Evolutionary conservation across 2,888 invertebrate species (phyloP).

Genomic region (Pheosia gnoma): DNA sequence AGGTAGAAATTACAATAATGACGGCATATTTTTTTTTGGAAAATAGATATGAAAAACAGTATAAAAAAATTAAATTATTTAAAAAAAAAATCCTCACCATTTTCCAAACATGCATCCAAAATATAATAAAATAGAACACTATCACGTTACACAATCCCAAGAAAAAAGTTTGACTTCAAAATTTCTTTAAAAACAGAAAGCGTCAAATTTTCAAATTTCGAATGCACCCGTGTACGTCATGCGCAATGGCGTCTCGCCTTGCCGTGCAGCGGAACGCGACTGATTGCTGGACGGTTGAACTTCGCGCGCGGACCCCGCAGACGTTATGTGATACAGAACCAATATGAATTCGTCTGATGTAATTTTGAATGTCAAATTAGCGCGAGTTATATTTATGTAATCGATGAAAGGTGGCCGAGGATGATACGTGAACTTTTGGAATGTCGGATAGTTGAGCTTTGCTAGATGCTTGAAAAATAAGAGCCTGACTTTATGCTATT

Average conservation of each 20-base stretch:
- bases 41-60: not conserved
- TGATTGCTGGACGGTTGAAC: slow-evolving; percentile 33
- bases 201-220: slow-evolving; percentile 55
- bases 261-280: slow-evolving; percentile 43
- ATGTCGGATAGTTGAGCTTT: not conserved
- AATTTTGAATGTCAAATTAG: slow-evolving; percentile 44
- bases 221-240: slow-evolving; percentile 18
- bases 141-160: slow-evolving; percentile 43
- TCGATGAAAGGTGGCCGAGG: slow-evolving; percentile 35
- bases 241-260: slow-evolving; percentile 33
- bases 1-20: not conserved
- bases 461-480: not conserved
- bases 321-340: slow-evolving; percentile 21
- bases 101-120: slow-evolving; percentile 41
- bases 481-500: too few species aligned
- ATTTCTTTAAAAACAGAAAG: slow-evolving; percentile 60
- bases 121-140: slow-evolving; percentile 37
- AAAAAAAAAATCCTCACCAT: slow-evolving; percentile 34
- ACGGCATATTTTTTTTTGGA: too few species aligned
- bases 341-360: slow-evolving; percentile 35
- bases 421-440: slow-evolving; percentile 15
- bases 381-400: slow-evolving; percentile 45
- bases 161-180: slow-evolving; percentile 57
- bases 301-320: slow-evolving; percentile 17
- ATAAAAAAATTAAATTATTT: not conserved